Evolutionary conservation across 2,113 vertebrate species (phyloP), one percentile per base, ranked within the genome.

Genomic region (Catagonus wagneri): DNA sequence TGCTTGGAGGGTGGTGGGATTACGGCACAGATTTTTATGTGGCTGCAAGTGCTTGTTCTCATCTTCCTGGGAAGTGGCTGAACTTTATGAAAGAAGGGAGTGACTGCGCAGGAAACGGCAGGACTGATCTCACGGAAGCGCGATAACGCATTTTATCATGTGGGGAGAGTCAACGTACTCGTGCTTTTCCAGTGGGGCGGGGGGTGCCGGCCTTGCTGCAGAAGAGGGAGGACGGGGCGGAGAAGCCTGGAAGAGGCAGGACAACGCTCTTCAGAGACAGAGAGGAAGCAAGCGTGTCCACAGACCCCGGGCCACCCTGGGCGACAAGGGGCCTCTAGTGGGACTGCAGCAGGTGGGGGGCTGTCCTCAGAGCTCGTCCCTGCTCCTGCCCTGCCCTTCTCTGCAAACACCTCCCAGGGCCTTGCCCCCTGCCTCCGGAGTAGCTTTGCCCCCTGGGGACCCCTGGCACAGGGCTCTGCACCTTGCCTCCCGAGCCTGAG

Each of bases 101-200:
- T 11, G 69, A 15, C 80, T 93, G 19, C 2, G 34, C 9, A 13
- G 86, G 81, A 84, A 32, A 29, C 0, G 17, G 11, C 6, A 12
- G 58, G 50, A 34, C 2, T 25, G 15, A 78, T n/a, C 32, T 10
- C 16, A 0, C 9, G 56, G 72, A 39, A 74, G 36, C 23, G 39
- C n/a, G 56, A 39, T 1, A 9, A 19, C 1, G 29, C 16, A 1
- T 50, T 71, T 52, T 20, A 34, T 61, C 32, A 0, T 0, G 1
- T 3, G 19, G n/a, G 50, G 56, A 36, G 27, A 61, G 4, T 0
- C 19, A 29, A 9, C 1, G 23, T 52, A 6, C 10, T 52, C 6
- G 0, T 0, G n/a, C 2, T 19, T 66, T 58, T 25, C 56, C 23
- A 15, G 36, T 0, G 23, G 6, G 34, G 74, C 1, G 19, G 27